Conservation (phyloP, 2,797 vertebrate genomes). For the Tarsius wallacei region DNA sequence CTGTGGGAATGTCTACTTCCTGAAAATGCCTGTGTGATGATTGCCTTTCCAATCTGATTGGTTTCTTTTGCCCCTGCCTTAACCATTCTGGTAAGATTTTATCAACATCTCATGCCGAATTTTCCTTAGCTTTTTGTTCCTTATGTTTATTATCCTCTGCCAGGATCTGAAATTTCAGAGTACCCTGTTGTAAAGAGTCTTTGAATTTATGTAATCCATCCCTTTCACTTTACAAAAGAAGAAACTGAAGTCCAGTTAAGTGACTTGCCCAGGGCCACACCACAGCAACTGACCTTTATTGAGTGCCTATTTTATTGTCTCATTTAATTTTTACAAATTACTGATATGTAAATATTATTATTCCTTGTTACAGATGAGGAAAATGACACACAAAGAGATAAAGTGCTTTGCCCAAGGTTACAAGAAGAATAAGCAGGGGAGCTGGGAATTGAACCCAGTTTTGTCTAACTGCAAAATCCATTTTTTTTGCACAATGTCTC, state of each 20-base stretch:
- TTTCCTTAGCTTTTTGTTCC: slow-evolving; percentile 33
- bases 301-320: neutral
- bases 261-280: neutral
- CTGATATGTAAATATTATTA: neutral
- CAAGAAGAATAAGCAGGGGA: neutral
- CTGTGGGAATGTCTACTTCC: slow-evolving; percentile 93
- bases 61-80: slow-evolving; percentile 91
- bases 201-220: slow-evolving; percentile 17
- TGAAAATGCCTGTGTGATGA: slow-evolving; percentile 87
- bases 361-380: neutral
- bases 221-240: slow-evolving; percentile 8
- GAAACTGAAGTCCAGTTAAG: slow-evolving; percentile 5
- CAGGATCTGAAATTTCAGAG: neutral
- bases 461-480: neutral
- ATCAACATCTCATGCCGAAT: neutral
- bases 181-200: neutral
- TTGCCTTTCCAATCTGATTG: slow-evolving; percentile 92
- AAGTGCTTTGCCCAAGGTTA: slow-evolving; percentile 2
- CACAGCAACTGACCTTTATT: neutral
- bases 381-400: neutral
- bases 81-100: slow-evolving; percentile 90
- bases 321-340: slow-evolving; percentile 14
- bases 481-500: neutral
- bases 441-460: neutral
- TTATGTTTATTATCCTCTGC: slow-evolving; percentile 26